Percentiles rank a stretch among this genome's conserved stretches.
These are phyloP conservation scores for Stenchaetothrips biformis DNA, from an alignment of 2,888 invertebrate genomes.

Conservation along the genomic window DNA sequence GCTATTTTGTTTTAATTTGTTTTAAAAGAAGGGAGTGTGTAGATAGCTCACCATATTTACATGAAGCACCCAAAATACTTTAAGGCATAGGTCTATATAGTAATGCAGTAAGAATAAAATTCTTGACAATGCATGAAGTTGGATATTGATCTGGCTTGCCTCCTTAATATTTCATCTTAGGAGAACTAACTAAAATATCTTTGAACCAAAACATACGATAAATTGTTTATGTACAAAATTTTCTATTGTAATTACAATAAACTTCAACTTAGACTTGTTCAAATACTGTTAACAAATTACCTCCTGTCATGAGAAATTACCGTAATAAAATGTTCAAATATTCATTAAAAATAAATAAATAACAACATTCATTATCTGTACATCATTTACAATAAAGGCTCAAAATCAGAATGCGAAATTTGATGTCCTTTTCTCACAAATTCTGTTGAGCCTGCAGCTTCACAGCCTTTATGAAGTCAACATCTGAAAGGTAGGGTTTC, in stretches of 20 bases:
- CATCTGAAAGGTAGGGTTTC: no score
- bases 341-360: slow-evolving; percentile 7
- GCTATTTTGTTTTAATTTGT: no score
- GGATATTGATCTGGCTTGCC: background rate
- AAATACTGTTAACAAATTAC: slow-evolving; percentile 10
- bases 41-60: no score
- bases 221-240: background rate
- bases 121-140: no score
- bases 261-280: background rate
- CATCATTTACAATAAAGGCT: background rate
- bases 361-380: background rate
- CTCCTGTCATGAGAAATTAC: background rate
- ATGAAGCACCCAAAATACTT: no score
- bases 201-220: background rate
- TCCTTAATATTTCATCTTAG: background rate
- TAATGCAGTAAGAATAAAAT: no score
- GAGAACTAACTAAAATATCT: background rate
- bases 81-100: no score
- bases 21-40: no score
- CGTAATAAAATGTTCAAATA: background rate
- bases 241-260: background rate
- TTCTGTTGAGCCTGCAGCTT: no score
- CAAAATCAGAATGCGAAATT: background rate
- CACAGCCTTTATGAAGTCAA: no score
- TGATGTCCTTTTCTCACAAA: no score